Evolutionary conservation across 1,140 invertebrate species (phyloP).

Genomic region (Polypedilum pembai): DNA sequence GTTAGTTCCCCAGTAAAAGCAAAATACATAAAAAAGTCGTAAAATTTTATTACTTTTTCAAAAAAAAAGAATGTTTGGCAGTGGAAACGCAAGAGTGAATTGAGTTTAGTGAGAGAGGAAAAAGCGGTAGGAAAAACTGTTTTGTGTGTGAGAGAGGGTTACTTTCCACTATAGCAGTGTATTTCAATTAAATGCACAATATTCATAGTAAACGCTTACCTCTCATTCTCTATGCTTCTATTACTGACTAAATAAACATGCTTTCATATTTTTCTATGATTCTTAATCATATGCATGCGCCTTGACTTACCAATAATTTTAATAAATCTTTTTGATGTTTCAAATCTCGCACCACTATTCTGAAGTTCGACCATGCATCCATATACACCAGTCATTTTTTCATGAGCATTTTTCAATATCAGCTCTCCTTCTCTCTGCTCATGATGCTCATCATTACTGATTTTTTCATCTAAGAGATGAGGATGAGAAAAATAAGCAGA

Average conservation of each 20-base stretch:
- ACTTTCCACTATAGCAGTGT: no score
- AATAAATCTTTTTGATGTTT: background rate
- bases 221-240: no score
- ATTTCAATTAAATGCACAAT: no score
- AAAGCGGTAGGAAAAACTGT: no score
- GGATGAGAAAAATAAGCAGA: no score
- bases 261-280: no score
- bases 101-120: no score
- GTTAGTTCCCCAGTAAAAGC: background rate
- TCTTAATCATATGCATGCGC: no score
- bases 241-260: no score
- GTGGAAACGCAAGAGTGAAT: background rate
- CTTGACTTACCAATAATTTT: background rate
- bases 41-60: slow-evolving; percentile 25
- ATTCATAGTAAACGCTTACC: no score
- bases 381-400: background rate
- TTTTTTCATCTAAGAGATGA: background rate
- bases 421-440: background rate
- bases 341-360: background rate
- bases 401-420: background rate
- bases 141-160: no score
- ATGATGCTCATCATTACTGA: background rate
- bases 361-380: background rate
- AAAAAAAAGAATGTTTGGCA: slow-evolving; percentile 3
- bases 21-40: slow-evolving; percentile 27